Percentiles rank a stretch among this genome's conserved stretches.
Conservation (phyloP, 2,797 vertebrate genomes). For the Malacoraja senta region DNA sequence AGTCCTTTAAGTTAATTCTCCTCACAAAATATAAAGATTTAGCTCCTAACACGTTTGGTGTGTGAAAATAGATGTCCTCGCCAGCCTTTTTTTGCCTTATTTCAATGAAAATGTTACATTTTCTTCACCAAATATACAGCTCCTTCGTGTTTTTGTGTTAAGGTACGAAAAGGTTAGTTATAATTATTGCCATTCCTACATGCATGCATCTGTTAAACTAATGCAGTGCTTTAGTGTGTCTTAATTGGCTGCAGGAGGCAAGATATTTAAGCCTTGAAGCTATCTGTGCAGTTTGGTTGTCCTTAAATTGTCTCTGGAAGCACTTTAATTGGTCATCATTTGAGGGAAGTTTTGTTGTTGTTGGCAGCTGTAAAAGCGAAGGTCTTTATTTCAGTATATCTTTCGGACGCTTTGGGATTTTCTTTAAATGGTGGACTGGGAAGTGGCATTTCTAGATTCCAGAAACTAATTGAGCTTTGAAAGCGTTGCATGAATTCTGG, state of each 20-base stretch:
- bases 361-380: background rate
- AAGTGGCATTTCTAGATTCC: background rate
- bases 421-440: background rate
- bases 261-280: background rate
- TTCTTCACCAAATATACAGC: background rate
- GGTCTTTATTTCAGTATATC: background rate
- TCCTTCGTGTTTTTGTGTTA: background rate
- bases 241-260: background rate
- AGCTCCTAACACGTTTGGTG: background rate
- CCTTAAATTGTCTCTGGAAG: background rate
- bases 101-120: constrained; percentile 8
- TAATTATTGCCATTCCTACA: background rate
- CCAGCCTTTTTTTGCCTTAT: background rate
- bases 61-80: background rate
- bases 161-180: background rate
- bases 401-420: background rate
- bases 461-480: background rate
- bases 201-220: constrained; percentile 4
- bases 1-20: background rate
- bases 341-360: background rate
- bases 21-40: background rate
- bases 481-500: background rate
- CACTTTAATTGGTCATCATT: background rate
- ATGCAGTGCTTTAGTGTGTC: background rate
- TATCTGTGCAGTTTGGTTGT: background rate